These are phyloP conservation scores for Chelonus formosanus DNA, from an alignment of 2,888 invertebrate species.

Conservation along the genomic window DNA sequence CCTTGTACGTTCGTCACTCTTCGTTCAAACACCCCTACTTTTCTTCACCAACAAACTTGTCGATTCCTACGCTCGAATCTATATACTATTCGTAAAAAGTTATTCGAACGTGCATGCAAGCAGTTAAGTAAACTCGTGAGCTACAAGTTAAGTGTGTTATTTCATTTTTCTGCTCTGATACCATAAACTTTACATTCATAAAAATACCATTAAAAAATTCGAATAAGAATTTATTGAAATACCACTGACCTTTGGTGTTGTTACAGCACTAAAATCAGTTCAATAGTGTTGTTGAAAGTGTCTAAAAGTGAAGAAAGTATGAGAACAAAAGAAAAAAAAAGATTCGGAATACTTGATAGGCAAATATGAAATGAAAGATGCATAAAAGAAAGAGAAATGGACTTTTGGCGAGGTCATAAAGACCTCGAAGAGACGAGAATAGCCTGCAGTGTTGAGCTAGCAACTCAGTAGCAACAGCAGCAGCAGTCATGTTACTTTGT, in stretches of 20 bases:
- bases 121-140: too few species aligned
- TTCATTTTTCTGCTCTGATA: too few species aligned
- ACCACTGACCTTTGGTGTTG: too few species aligned
- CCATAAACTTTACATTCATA: too few species aligned
- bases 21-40: neutral
- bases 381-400: slow-evolving; percentile 18
- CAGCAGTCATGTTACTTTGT: slow-evolving; percentile 37
- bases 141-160: too few species aligned
- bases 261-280: too few species aligned
- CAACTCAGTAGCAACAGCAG: slow-evolving; percentile 24
- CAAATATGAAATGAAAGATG: slow-evolving; percentile 13
- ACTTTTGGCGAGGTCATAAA: slow-evolving; percentile 42
- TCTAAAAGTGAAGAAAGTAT: neutral
- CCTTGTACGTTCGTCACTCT: slow-evolving; percentile 35
- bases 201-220: too few species aligned
- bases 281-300: neutral
- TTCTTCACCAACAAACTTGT: too few species aligned
- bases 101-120: too few species aligned
- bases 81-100: too few species aligned
- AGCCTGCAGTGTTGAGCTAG: slow-evolving; percentile 31
- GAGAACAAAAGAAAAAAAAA: neutral
- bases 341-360: slow-evolving; percentile 7
- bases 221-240: too few species aligned
- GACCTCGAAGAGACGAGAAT: slow-evolving; percentile 45
- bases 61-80: too few species aligned